Evolutionary conservation across 2,888 invertebrate species (phyloP).

Genomic region (Achlya flavicornis): DNA sequence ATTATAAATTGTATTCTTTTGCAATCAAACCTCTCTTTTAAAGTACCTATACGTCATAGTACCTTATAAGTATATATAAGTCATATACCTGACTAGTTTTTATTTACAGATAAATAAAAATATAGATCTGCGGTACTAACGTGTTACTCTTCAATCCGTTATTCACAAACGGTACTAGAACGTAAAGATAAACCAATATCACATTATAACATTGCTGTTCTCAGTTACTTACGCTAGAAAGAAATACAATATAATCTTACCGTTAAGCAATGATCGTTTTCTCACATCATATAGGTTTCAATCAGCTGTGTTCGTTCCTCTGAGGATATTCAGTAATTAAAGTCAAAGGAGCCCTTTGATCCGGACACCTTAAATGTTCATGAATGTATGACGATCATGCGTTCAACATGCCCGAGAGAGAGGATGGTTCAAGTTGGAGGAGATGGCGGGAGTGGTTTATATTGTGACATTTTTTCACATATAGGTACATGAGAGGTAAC

Average conservation of each 20-base stretch:
- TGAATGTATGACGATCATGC: slow-evolving; percentile 60
- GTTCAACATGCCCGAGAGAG: slow-evolving; percentile 45
- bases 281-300: slow-evolving; percentile 28
- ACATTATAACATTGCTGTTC: neutral
- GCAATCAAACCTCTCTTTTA: too few species aligned
- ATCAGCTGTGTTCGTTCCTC: slow-evolving; percentile 35
- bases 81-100: too few species aligned
- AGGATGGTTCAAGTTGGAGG: slow-evolving; percentile 25
- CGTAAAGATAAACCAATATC: neutral
- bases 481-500: too few species aligned
- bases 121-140: neutral
- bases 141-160: neutral
- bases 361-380: slow-evolving; percentile 61
- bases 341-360: slow-evolving; percentile 65
- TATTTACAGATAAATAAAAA: too few species aligned
- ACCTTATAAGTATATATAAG: too few species aligned
- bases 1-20: too few species aligned
- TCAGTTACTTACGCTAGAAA: neutral
- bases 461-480: too few species aligned
- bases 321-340: slow-evolving; percentile 57
- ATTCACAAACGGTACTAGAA: slow-evolving; percentile 1
- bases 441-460: slow-evolving; percentile 18
- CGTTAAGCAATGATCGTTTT: slow-evolving; percentile 3
- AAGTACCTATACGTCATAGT: too few species aligned
- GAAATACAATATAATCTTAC: neutral